Base-by-base conservation (phyloP, 2,888 invertebrate species). In the Melipona beecheii region DNA sequence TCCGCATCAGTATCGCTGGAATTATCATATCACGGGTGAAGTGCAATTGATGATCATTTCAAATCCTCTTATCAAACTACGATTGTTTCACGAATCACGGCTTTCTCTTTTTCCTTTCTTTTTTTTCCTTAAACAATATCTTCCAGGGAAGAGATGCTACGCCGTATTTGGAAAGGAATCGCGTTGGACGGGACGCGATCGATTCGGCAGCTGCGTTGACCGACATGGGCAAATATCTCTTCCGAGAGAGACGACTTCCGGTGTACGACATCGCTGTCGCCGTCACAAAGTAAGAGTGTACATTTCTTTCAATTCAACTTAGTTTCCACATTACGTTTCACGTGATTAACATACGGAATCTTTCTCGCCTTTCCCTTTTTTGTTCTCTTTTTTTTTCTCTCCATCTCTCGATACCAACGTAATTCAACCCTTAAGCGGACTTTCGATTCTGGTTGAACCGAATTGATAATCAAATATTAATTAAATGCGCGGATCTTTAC, bases 201-300 rank as follows among this genome's bases (percentile, higher is more conserved):
- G 98, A 99, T 95, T 98, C 98, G 3, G 98, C 98, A 65, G 98
- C 98, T 66, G 98, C 98, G 84, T 96, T 98, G 89, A 98, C 98
- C 86, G 98, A 98, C 95, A 98, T 99, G 98, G 98, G 98, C 95
- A 98, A 98, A 96, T 99, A 98, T 96, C 96, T 98, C 94, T 99
- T 98, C 96, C 97, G 98, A 94, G 98, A 98, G 95, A 96, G 98
- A 94, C 96, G 98, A 93, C 96, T 99, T 94, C 98, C 98, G 74
- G 98, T 98, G 90, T 99, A 98, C 95, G 98, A 99, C 94, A 98
- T 99, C 90, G 98, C 98, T 81, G 98, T 99, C 86, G 98, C 98
- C 89, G 98, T 98, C 91, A 99, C 98, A 94, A 99, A 98, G 98
- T 98, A 96, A 97, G 98, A 96, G 93, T 92, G 90, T 87, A 87